phyloP scores from a whole-genome alignment of 2,797 vertebrate species.

The Myotis daubentonii region DNA sequence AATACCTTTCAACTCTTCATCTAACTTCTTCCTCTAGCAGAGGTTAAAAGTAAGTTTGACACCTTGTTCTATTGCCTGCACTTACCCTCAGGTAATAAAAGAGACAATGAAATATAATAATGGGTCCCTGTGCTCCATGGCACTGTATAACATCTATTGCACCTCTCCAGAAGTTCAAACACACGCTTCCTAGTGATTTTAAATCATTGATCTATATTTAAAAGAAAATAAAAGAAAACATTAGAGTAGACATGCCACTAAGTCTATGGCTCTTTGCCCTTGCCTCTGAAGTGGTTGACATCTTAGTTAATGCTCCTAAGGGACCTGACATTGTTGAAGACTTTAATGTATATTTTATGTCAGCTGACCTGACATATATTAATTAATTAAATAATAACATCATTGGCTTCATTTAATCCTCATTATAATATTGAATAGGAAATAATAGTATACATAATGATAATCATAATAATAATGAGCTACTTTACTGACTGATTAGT shows the following conservation, averaged over 20 bases:
- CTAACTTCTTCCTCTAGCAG: constrained; percentile 77
- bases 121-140: constrained; percentile 71
- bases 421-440: not conserved
- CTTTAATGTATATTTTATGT: not conserved
- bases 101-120: constrained; percentile 83
- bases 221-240: constrained; percentile 77
- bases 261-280: constrained; percentile 10
- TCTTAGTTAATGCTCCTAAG: constrained; percentile 29
- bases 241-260: constrained; percentile 53
- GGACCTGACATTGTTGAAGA: not conserved
- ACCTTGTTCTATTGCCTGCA: constrained; percentile 80
- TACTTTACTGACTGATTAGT: not conserved
- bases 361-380: not conserved
- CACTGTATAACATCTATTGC: constrained; percentile 74
- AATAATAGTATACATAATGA: not conserved
- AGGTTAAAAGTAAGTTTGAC: constrained; percentile 85
- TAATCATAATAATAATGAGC: not conserved
- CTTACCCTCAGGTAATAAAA: constrained; percentile 83
- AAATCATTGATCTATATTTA: constrained; percentile 70
- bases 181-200: constrained; percentile 58
- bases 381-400: not conserved
- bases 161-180: constrained; percentile 73
- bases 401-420: not conserved
- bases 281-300: constrained; percentile 41
- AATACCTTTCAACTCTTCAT: constrained; percentile 82